Conservation (phyloP, 2,113 vertebrate genomes). For the Tympanuchus pallidicinctus region DNA sequence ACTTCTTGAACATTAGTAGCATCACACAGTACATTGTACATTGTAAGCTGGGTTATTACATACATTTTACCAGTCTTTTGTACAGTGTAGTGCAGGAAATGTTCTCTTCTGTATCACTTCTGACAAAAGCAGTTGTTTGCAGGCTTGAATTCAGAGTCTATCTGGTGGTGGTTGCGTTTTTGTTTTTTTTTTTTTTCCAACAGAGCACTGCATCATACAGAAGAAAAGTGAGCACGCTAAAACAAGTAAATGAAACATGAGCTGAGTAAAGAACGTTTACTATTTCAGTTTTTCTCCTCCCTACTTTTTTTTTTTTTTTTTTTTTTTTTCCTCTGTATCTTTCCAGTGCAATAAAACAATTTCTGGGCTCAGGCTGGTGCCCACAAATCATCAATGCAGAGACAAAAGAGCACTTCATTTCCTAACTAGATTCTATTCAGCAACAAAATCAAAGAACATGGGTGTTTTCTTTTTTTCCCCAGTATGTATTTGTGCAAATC, state of each 20-base stretch:
- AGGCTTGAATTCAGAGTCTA: neutral
- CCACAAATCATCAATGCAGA: neutral
- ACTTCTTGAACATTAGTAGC: neutral
- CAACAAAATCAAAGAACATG: neutral
- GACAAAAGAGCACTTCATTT: neutral
- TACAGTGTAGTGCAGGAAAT: neutral
- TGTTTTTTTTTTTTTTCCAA: neutral
- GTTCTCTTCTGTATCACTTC: neutral
- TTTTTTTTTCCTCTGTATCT: neutral
- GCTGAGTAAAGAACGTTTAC: neutral
- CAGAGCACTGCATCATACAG: rapidly evolving
- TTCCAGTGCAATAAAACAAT: neutral
- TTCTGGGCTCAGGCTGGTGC: neutral
- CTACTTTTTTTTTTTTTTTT: neutral
- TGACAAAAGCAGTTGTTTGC: neutral
- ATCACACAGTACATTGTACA: neutral
- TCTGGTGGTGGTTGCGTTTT: neutral
- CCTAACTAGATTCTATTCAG: neutral
- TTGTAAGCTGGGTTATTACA: neutral
- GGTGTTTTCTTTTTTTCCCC: neutral
- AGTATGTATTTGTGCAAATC: rapidly evolving
- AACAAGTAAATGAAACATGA: neutral
- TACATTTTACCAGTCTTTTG: neutral
- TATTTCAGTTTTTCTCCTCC: neutral
- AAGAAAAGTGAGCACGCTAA: neutral